A percentile compares a stretch with the other conserved stretches of the same genome.
These are phyloP conservation scores for Anomalospiza imberbis DNA, from an alignment of 2,797 vertebrate species.

Conservation along the genomic window DNA sequence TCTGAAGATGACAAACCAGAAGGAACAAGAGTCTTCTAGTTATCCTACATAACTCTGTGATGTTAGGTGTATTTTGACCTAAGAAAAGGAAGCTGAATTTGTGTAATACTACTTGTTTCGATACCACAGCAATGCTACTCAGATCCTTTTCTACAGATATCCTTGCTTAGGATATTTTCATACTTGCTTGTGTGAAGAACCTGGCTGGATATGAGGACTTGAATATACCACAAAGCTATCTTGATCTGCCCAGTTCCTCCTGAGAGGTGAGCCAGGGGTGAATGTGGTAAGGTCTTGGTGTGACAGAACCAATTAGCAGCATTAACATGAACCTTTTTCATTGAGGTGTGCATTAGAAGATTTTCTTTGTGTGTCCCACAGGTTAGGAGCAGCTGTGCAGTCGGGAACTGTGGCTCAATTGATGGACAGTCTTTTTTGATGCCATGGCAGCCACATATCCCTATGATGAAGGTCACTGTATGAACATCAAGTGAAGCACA, in stretches of 20 bases:
- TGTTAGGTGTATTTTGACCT: background rate
- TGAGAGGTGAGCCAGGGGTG: background rate
- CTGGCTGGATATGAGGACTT: background rate
- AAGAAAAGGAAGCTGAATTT: background rate
- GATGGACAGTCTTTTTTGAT: background rate
- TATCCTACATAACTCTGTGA: background rate
- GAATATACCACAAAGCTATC: background rate
- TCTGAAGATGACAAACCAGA: background rate
- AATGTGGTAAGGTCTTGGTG: background rate
- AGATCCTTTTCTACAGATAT: background rate
- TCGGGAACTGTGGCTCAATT: background rate
- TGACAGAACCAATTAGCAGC: background rate
- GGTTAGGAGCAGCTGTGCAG: background rate
- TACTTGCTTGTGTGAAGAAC: background rate
- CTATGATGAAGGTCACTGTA: background rate
- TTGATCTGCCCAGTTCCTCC: background rate
- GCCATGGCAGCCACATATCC: background rate
- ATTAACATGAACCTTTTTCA: background rate
- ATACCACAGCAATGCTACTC: background rate
- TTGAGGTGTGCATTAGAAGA: background rate
- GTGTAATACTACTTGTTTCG: accelerated
- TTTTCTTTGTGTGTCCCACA: background rate
- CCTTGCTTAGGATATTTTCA: background rate
- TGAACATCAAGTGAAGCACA: background rate
- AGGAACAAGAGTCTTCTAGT: background rate